phyloP scores from a whole-genome alignment of 2,888 invertebrate species.

The Apamea sordens region DNA sequence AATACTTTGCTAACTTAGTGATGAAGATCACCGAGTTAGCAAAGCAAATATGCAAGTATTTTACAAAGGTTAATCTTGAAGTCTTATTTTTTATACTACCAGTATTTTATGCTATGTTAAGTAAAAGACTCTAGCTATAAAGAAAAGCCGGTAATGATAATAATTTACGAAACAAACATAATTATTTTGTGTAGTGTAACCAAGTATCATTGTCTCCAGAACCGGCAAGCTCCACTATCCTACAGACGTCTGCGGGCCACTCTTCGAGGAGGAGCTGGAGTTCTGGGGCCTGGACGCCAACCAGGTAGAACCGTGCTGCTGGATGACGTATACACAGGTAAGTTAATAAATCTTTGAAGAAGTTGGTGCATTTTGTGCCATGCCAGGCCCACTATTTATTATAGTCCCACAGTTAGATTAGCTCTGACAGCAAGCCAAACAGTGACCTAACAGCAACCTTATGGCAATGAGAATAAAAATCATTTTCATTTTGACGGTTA shows the following conservation, averaged over 20 bases:
- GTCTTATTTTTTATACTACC: no score
- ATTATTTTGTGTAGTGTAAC: constrained; percentile 5
- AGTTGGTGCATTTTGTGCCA: not conserved
- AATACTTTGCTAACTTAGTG: no score
- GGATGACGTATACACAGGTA: constrained; percentile 99
- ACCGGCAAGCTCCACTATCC: constrained; percentile 99
- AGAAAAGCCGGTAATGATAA: not conserved
- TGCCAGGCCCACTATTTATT: not conserved
- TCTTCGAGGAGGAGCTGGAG: constrained; percentile 99
- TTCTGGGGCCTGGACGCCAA: constrained; percentile 99
- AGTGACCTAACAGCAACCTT: not conserved
- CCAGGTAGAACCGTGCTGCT: constrained; percentile 99
- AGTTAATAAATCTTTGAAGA: not conserved
- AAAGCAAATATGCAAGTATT: no score
- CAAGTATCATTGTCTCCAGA: constrained; percentile 82
- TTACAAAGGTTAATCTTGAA: not conserved
- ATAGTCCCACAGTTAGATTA: not conserved
- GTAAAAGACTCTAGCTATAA: not conserved
- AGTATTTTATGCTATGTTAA: no score
- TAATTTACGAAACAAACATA: not conserved
- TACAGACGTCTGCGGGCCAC: constrained; percentile 99
- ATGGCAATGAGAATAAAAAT: not conserved
- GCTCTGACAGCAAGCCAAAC: not conserved
- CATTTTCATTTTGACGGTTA: not conserved
- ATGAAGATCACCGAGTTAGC: no score